Percentiles rank a stretch among this genome's conserved stretches.
These are phyloP conservation scores for Lordiphosa stackelbergi DNA, from an alignment of 1,140 invertebrate species.

Conservation along the genomic window DNA sequence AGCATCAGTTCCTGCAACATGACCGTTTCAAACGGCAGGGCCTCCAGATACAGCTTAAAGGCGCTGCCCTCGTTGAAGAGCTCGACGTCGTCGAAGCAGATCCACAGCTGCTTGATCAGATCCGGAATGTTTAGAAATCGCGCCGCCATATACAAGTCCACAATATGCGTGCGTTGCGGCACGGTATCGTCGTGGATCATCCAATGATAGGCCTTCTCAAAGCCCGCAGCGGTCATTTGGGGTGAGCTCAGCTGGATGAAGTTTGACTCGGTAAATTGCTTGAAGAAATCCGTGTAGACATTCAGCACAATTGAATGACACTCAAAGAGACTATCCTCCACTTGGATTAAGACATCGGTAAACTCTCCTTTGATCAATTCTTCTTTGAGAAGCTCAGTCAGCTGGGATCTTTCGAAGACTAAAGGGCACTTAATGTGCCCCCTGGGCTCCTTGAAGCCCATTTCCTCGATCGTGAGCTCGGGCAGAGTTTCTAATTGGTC, in stretches of 20 bases:
- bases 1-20: constrained; percentile 81
- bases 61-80: constrained; percentile 85
- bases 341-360: constrained; percentile 24
- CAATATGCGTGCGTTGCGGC: constrained; percentile 81
- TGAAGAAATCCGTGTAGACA: constrained; percentile 40
- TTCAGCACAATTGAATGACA: constrained; percentile 53
- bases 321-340: constrained; percentile 19
- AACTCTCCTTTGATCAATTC: neutral
- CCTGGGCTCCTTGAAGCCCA: constrained; percentile 6
- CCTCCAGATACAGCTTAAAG: constrained; percentile 83
- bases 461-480: constrained; percentile 1
- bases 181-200: constrained; percentile 83
- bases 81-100: constrained; percentile 83
- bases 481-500: neutral
- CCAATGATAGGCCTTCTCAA: constrained; percentile 85
- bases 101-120: constrained; percentile 85
- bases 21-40: constrained; percentile 65
- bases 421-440: neutral
- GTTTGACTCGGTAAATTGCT: too few relatives aligned
- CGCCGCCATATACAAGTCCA: constrained; percentile 83
- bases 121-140: constrained; percentile 84
- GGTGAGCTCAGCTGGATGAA: too few relatives aligned
- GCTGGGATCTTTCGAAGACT: neutral
- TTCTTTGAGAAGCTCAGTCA: neutral
- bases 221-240: constrained; percentile 80